Conservation (phyloP, 2,888 invertebrate genomes). For the Cheilosia variabilis region DNA sequence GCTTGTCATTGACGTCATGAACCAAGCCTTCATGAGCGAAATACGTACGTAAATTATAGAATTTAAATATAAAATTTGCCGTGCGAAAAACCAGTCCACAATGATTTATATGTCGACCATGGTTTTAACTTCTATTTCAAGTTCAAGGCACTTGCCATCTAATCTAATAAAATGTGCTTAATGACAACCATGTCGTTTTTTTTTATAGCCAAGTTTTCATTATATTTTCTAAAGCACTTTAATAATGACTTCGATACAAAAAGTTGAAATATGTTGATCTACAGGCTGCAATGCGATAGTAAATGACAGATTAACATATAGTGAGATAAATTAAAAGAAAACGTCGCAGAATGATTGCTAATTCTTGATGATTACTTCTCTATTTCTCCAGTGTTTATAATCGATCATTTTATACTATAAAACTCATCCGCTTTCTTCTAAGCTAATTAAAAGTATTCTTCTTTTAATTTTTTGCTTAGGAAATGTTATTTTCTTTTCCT, state of each 20-base stretch:
- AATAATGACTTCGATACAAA: not conserved
- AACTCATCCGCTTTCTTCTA: too few species aligned
- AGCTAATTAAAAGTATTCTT: too few species aligned
- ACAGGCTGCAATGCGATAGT: too few species aligned
- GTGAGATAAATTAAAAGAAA: too few species aligned
- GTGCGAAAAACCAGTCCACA: not conserved
- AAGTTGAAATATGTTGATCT: too few species aligned
- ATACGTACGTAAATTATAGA: not conserved
- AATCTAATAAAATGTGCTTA: slow-evolving; percentile 6
- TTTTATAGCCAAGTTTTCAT: not conserved
- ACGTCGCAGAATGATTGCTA: too few species aligned
- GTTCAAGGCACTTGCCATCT: slow-evolving; percentile 32
- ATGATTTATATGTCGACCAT: slow-evolving; percentile 1
- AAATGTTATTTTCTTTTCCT: too few species aligned
- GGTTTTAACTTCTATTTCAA: slow-evolving; percentile 14
- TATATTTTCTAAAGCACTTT: not conserved
- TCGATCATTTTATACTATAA: too few species aligned
- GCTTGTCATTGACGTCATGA: slow-evolving; percentile 52
- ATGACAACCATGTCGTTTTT: not conserved
- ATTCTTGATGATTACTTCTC: too few species aligned
- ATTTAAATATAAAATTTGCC: not conserved
- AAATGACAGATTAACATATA: too few species aligned
- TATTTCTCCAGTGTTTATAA: too few species aligned
- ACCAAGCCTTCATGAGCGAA: not conserved
- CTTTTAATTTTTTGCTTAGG: too few species aligned